These are phyloP conservation scores for Patagioenas fasciata DNA, from an alignment of 2,113 vertebrate species.

Conservation along the genomic window DNA sequence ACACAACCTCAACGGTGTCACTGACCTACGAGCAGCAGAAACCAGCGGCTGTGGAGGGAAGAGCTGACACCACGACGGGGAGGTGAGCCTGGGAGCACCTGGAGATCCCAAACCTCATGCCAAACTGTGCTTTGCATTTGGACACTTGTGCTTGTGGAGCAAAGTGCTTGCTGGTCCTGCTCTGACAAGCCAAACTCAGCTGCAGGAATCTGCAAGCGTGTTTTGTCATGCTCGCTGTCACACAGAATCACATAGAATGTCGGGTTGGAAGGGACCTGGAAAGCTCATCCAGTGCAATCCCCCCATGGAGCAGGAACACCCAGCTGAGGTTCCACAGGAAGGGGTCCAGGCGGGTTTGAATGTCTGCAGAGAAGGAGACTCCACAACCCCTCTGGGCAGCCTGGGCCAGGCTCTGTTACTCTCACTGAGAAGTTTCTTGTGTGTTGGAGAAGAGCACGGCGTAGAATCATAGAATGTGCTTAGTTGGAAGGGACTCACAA, in stretches of 20 bases:
- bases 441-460: not conserved
- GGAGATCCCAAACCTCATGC: not conserved
- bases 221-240: not conserved
- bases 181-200: not conserved
- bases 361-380: too few species aligned
- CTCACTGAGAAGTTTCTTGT: too few species aligned
- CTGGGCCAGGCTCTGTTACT: too few species aligned
- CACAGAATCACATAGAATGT: too few species aligned
- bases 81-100: conserved; percentile 69
- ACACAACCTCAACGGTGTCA: conserved; percentile 85
- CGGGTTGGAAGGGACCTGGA: too few species aligned
- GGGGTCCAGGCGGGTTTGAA: too few species aligned
- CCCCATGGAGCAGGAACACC: too few species aligned
- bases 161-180: not conserved
- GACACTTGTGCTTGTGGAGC: not conserved
- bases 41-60: conserved; percentile 78
- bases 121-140: not conserved
- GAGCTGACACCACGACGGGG: conserved; percentile 93
- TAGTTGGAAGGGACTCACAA: too few species aligned
- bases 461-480: too few species aligned
- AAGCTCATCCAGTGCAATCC: too few species aligned
- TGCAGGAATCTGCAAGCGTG: not conserved
- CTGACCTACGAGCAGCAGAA: conserved; percentile 74
- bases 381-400: too few species aligned
- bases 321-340: too few species aligned